Percentiles rank a stretch among this genome's conserved stretches.
phyloP scores from a whole-genome alignment of 2,113 vertebrate genomes.

The Heterotilapia buettikoferi region DNA sequence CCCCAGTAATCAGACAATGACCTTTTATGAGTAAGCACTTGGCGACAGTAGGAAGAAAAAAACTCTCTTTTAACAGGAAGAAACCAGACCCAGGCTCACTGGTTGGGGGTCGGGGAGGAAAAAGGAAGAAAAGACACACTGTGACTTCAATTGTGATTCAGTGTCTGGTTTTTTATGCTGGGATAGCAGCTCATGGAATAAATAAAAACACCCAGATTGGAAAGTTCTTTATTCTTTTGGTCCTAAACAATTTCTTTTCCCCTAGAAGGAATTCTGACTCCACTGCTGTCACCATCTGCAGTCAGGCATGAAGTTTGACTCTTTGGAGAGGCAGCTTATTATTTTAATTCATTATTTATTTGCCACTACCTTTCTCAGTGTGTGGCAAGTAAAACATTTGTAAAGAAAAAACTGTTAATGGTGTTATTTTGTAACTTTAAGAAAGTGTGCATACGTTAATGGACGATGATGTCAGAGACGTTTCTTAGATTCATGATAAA shows the following conservation, averaged over 20 bases:
- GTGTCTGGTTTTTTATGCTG: neutral
- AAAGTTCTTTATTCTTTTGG: neutral
- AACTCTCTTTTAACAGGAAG: too few species aligned
- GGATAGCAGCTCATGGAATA: neutral
- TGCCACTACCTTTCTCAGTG: neutral
- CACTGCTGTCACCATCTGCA: neutral
- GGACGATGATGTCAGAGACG: neutral
- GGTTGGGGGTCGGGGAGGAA: too few species aligned
- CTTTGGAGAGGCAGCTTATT: neutral
- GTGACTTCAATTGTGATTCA: too few species aligned
- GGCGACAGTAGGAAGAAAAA: too few species aligned
- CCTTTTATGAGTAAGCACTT: too few species aligned
- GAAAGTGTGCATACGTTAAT: neutral
- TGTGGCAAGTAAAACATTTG: neutral
- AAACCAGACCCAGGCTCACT: too few species aligned
- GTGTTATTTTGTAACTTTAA: neutral
- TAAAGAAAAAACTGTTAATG: neutral
- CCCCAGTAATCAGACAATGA: too few species aligned
- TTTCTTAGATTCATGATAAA: neutral
- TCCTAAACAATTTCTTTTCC: too few species aligned
- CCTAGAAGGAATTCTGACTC: too few species aligned
- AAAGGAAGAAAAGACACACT: too few species aligned
- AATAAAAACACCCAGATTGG: neutral
- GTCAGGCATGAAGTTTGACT: neutral
- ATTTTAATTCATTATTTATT: neutral